Percentiles rank a stretch among this genome's conserved stretches.
These are phyloP conservation scores for Lasioglossum baleicum DNA, from an alignment of 1,140 invertebrate genomes.

Conservation along the genomic window DNA sequence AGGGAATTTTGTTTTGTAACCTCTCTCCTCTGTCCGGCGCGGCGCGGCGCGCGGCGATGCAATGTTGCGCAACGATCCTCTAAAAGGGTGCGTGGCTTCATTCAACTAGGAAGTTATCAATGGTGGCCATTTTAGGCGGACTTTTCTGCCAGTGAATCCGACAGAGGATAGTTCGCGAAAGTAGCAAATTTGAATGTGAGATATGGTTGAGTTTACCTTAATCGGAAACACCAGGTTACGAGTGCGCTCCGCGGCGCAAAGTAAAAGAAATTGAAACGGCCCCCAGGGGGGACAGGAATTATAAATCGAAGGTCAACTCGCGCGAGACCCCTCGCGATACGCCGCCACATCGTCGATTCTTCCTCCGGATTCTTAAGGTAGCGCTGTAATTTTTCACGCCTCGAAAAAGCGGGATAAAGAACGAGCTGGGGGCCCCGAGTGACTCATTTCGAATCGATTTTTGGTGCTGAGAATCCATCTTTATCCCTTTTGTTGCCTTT, in stretches of 20 bases:
- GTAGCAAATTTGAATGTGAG: too few relatives aligned
- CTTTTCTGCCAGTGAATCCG: too few relatives aligned
- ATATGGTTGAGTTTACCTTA: neutral
- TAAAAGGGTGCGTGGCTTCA: neutral
- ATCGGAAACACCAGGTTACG: neutral
- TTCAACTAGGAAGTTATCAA: too few relatives aligned
- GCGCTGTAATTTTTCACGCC: constrained; percentile 37
- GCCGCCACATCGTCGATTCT: constrained; percentile 27
- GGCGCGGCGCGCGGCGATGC: too few relatives aligned
- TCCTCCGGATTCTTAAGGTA: constrained; percentile 38
- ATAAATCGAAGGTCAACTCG: constrained; percentile 50
- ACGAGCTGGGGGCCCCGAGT: neutral
- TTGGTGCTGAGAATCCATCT: too few relatives aligned
- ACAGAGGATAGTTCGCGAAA: too few relatives aligned
- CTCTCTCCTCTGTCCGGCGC: neutral
- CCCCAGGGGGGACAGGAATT: constrained; percentile 35
- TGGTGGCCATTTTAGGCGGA: too few relatives aligned
- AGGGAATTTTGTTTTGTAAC: neutral
- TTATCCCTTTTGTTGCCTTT: too few relatives aligned
- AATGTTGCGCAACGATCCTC: neutral
- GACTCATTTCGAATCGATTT: constrained; percentile 4
- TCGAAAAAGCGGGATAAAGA: neutral
- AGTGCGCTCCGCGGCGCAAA: constrained; percentile 3
- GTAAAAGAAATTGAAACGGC: constrained; percentile 29
- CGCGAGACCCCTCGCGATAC: constrained; percentile 18